Percentiles rank a stretch among this genome's conserved stretches.
Evolutionary conservation across 2,113 vertebrate genomes (phyloP).

Genomic region (Forbesichthys papilliferus): DNA sequence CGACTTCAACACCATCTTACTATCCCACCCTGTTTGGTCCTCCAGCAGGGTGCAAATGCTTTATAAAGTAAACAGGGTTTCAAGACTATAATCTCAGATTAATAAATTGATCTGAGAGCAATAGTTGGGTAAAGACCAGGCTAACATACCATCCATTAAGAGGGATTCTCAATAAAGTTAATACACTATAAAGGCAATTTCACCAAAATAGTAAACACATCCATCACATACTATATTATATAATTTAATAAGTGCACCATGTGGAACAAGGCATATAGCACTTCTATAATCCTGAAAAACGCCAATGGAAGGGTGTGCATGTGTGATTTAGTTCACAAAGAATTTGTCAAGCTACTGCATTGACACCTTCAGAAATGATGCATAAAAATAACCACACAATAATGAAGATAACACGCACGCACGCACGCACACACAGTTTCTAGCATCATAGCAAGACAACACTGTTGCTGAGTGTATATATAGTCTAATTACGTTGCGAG

Average conservation of each 20-base stretch:
- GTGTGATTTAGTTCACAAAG: constrained; percentile 41
- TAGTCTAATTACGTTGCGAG: constrained; percentile 74
- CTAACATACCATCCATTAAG: constrained; percentile 37
- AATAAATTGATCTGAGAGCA: no score
- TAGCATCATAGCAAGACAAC: constrained; percentile 38
- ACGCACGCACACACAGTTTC: constrained; percentile 19
- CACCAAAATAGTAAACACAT: constrained; percentile 67
- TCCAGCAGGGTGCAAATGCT: no score
- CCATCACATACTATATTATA: constrained; percentile 66
- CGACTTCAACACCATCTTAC: no score
- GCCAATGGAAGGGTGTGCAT: constrained; percentile 13
- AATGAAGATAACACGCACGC: constrained; percentile 24
- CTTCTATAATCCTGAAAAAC: constrained; percentile 40
- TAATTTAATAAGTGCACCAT: constrained; percentile 53
- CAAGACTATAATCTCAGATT: no score
- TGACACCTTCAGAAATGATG: constrained; percentile 41
- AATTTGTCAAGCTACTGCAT: constrained; percentile 33
- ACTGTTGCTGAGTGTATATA: constrained; percentile 56
- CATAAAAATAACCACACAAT: constrained; percentile 19
- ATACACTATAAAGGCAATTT: constrained; percentile 52
- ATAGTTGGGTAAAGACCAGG: no score
- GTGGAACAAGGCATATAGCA: constrained; percentile 36
- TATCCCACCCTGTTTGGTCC: no score
- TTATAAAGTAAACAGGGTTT: no score
- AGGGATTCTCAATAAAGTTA: constrained; percentile 33